Base-by-base conservation (phyloP, 2,888 invertebrate species). In the Eristalis intricaria region DNA sequence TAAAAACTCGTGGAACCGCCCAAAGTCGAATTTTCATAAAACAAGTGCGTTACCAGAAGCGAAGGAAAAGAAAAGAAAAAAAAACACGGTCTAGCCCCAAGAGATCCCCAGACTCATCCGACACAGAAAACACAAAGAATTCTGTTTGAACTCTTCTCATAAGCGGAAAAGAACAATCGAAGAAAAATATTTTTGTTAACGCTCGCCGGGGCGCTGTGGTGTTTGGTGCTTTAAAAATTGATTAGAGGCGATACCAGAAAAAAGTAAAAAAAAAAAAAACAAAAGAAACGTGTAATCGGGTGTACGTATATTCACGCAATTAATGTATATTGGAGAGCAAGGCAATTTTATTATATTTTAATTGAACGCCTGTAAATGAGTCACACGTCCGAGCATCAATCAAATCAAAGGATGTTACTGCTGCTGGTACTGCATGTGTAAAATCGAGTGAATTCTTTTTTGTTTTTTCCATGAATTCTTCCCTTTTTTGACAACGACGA, bases 1-100 rank as follows among this genome's bases (percentile, higher is more conserved):
- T 22, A 69, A 58, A 66, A 86, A 75, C 60, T 61, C 83, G 82
- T 86, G 86, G 86, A 83, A 86, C 86, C 86, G 86, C 86, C 86
- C 86, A 78, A 82, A 83, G 75, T 78, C 78, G 78, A 75, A 74
- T 79, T 83, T 86, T 83, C 60, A 66, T 38, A 74, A 83, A 86
- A 75, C 83, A 78, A 86, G 78, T 86, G 86, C 78, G 75, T 82
- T 86, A 70, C 77, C 74, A 86, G 70, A 73, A 81, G 68, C 76
- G 70, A 83, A 71, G 40, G 61, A 78, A 70, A 70, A 58, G 32
- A 32, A 26, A 26, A 61, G 63, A 32, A 61, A 61, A 63, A 82
- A 79, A 87, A 83, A 71, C 29, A 76, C 68, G 64, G 84, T 75
- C 79, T 76, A 76, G 68, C 87, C 84, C 84, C 74, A 68, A 79